A percentile compares a stretch with the other conserved stretches of the same genome.
These are phyloP conservation scores for Delphinus delphis DNA, from an alignment of 2,113 vertebrate genomes.

Conservation along the genomic window DNA sequence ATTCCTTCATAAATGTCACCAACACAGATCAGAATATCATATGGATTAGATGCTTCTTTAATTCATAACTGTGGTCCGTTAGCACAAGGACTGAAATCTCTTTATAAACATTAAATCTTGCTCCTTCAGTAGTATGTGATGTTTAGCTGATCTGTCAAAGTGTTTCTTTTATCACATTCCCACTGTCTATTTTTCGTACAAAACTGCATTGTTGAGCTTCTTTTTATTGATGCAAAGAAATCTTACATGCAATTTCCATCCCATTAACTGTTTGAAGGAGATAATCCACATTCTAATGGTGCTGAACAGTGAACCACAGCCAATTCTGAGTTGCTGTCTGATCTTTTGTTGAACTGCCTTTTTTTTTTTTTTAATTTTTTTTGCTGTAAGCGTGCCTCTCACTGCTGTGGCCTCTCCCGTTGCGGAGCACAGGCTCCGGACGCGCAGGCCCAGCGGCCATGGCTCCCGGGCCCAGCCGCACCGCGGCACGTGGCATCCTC, in stretches of 20 bases:
- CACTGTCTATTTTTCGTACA: conserved; percentile 54
- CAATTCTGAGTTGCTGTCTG: conserved; percentile 30
- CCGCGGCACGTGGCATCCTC: too few species aligned
- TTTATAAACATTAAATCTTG: conserved; percentile 63
- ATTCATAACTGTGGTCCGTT: conserved; percentile 52
- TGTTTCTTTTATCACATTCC: conserved; percentile 70
- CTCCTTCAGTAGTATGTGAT: conserved; percentile 32
- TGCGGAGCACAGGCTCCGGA: too few species aligned
- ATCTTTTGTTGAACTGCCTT: conserved; percentile 55
- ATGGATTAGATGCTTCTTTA: conserved; percentile 53
- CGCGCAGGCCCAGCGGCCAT: too few species aligned
- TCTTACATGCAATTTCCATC: conserved; percentile 68
- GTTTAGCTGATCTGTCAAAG: conserved; percentile 68
- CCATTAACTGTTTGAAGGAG: conserved; percentile 66
- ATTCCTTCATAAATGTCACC: conserved; percentile 42
- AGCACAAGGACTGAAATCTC: conserved; percentile 25
- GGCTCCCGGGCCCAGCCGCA: too few species aligned
- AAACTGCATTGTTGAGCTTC: conserved; percentile 52
- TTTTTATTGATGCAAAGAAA: conserved; percentile 71
- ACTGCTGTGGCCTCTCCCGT: too few species aligned
- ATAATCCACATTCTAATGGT: conserved; percentile 65
- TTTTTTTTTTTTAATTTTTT: background rate
- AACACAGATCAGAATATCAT: conserved; percentile 20
- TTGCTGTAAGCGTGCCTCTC: too few species aligned
- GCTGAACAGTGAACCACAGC: conserved; percentile 46